Conservation (phyloP, 2,888 invertebrate genomes). For the Penaeus monodon region DNA sequence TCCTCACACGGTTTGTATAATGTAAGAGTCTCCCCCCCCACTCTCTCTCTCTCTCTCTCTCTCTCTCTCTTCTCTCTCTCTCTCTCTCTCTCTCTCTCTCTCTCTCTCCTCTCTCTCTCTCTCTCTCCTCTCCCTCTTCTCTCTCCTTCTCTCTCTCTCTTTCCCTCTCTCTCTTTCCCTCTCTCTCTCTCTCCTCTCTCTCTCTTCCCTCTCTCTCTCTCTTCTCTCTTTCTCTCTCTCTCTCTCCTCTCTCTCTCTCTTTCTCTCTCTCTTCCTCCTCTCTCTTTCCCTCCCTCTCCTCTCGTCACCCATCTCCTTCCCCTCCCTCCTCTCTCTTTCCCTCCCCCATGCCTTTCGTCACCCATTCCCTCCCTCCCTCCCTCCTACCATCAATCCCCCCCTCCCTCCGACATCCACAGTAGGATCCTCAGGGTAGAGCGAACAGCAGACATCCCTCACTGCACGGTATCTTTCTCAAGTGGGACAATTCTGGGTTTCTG, state of each 20-base stretch:
- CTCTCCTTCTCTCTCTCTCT: background rate
- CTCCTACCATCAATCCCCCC: background rate
- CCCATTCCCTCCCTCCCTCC: background rate
- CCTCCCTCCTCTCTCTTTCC: background rate
- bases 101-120: background rate
- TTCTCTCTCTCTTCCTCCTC: background rate
- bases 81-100: background rate
- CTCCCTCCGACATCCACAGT: too few species aligned
- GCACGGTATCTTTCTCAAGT: too few species aligned
- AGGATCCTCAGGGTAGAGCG: too few species aligned
- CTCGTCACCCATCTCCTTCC: background rate
- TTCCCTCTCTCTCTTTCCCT: background rate
- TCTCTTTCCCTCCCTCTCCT: background rate
- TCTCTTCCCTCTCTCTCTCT: background rate
- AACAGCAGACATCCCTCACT: too few species aligned
- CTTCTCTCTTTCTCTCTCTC: background rate
- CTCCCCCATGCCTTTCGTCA: background rate
- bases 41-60: too few species aligned
- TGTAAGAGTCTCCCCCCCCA: background rate
- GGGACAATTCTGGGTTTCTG: too few species aligned
- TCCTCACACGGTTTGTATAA: too few species aligned
- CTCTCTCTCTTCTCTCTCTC: background rate
- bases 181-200: background rate
- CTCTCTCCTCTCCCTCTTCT: background rate
- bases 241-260: background rate